Evolutionary conservation across 2,113 vertebrate species (phyloP), one percentile per base, ranked within the genome.

Genomic region (Labeo rohita): DNA sequence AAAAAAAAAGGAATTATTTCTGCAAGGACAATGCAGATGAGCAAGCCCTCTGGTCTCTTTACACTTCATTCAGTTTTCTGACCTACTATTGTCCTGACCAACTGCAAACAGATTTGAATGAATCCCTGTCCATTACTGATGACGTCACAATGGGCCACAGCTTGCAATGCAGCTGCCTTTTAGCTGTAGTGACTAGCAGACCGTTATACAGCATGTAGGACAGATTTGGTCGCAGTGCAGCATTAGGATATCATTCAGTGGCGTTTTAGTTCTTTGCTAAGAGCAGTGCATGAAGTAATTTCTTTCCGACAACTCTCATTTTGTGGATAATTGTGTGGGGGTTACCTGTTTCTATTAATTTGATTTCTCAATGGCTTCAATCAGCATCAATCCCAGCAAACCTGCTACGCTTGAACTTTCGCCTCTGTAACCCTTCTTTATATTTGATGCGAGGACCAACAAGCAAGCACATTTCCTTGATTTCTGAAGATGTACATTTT

Each of bases 1-100:
- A n/a, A 72, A 5, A 2, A 54, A 85, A 85, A 61, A 88, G 13
- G 15, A 80, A n/a, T 70, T 70, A 80, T 73, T 68, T 49, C 75
- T 39, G 65, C 43, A 52, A 75, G 65, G 47, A 84, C 74, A 73
- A 85, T 45, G 70, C 79, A 66, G 36, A 81, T 88, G 66, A 73
- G 52, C 12, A 8, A 8, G 59, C 74, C 18, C 28, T 80, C 18
- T 50, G 39, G 12, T 49, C 77, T 28, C 45, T 16, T 49, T n/a
- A 39, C 45, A 61, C 16, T 39, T 68, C 8, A 47, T 43, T 39
- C 15, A 12, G 47, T 47, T 23, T 43, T 59, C 54, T 43, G 18
- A 36, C 21, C 68, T 0, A 11, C 47, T 63, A 36, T 49, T 82
- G 12, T 52, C 59, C 16, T 49, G 34, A 68, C 63, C 61, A 21